phyloP scores from a whole-genome alignment of 2,888 invertebrate genomes.

The Fragum fragum region DNA sequence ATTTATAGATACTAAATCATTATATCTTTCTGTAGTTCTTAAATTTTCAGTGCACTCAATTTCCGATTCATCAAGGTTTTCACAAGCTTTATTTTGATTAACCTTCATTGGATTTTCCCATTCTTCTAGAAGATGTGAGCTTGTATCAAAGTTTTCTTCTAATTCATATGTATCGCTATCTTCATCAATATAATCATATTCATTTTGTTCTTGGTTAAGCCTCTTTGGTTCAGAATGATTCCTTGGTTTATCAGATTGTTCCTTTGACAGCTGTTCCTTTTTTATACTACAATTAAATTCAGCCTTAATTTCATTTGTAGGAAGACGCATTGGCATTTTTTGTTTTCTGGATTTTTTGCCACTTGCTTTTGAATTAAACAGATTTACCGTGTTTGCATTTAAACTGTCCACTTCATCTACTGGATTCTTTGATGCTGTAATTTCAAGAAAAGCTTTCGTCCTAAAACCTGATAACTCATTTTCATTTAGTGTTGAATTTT shows the following conservation, averaged over 20 bases:
- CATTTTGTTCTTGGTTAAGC: constrained; percentile 18
- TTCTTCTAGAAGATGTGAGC: not conserved
- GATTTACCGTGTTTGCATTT: not conserved
- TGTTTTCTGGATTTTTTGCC: constrained; percentile 35
- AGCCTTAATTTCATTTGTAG: constrained; percentile 1
- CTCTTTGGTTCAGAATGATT: constrained; percentile 54
- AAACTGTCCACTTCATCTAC: constrained; percentile 20
- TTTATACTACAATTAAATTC: not conserved
- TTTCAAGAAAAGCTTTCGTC: not conserved
- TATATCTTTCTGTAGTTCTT: not conserved
- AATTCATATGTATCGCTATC: not conserved
- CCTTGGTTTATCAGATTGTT: constrained; percentile 3
- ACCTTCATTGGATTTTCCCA: not conserved
- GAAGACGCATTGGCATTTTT: constrained; percentile 20
- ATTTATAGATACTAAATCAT: not conserved
- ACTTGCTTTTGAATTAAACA: not conserved
- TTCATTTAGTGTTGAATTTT: too few species aligned
- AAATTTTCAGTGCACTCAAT: too few species aligned
- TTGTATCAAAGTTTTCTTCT: not conserved
- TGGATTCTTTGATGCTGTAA: not conserved
- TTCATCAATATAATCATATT: not conserved
- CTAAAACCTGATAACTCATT: too few species aligned
- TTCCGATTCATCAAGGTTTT: too few species aligned
- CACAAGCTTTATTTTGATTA: not conserved
- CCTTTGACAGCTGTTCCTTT: not conserved